phyloP scores from a whole-genome alignment of 2,888 invertebrate genomes.

The Andrena camellia region DNA sequence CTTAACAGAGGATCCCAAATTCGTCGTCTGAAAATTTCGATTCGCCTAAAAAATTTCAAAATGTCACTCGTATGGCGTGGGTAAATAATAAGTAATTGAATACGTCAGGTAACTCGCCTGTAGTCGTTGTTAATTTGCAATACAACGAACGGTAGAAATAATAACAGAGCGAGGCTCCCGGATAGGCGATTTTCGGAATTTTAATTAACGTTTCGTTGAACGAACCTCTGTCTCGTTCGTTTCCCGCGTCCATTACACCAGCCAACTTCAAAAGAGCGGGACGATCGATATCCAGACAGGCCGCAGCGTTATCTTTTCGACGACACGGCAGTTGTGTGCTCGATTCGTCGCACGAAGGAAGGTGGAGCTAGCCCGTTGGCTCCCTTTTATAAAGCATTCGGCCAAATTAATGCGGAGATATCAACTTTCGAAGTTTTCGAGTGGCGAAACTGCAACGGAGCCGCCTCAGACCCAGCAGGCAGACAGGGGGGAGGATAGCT shows the following conservation, averaged over 20 bases:
- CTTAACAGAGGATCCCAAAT: no score
- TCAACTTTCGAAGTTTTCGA: conserved; percentile 43
- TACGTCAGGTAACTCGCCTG: no score
- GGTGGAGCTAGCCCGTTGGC: conserved; percentile 5
- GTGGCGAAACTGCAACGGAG: conserved; percentile 39
- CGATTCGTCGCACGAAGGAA: background rate
- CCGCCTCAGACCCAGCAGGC: background rate
- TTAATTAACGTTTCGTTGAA: no score
- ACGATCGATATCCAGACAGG: conserved; percentile 24
- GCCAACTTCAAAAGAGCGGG: background rate
- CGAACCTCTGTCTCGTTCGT: no score
- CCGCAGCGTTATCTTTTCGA: conserved; percentile 22
- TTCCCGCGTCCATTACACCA: background rate
- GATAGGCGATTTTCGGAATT: no score
- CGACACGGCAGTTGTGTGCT: conserved; percentile 8
- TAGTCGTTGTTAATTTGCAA: no score
- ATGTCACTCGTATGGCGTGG: no score
- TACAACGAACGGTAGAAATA: no score
- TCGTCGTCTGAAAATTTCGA: no score
- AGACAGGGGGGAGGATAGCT: background rate
- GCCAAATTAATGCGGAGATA: conserved; percentile 47
- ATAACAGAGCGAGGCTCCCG: no score
- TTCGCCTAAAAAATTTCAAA: no score
- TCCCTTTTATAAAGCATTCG: conserved; percentile 34
- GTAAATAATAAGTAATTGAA: no score